Base-by-base conservation (phyloP, 2,888 invertebrate species). In the Podotricha telesiphe region DNA sequence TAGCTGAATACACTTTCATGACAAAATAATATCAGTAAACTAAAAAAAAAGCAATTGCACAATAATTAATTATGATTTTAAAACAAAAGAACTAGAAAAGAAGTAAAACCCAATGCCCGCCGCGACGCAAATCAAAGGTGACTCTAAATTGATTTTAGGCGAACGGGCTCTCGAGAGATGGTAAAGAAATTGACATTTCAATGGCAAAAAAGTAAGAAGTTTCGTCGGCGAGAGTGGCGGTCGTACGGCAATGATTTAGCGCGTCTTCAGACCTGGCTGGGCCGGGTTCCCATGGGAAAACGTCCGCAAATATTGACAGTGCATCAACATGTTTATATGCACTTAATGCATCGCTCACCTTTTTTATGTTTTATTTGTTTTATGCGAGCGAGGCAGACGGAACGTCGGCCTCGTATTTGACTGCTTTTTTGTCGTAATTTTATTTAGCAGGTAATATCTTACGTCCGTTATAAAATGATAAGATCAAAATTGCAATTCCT, bases 331-430 rank as follows among this genome's bases (percentile, higher is more conserved):
- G 92, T 92, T 92, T 92, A 93, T 92, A 91, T 88, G 90, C 91
- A 89, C 92, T 93, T 93, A 92, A 93, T 92, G 91, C 91, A 89
- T 85, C 89, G 89, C 88, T 85, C 89, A 88, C 86, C 88, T 90
- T 91, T 79, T 91, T 91, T 90, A 87, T 85, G 88, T 90, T 87
- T 88, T 91, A 88, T 92, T 93, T 92, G 92, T 84, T 86, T 80
- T 82, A 83, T 84, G 79, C 86, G 85, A 83, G 86, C 85, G 79
- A 82, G 85, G 87, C 89, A 91, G 91, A 92, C 91, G 87, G 80
- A 83, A 75, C 88, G 91, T 89, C 91, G 89, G 87, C 86, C 83
- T 83, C 84, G 80, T 83, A 82, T 86, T 86, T 85, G 79, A 84
- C 82, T 84, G 87, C 84, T 88, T 91, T 89, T 91, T 91, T 89